These are phyloP conservation scores for Diorhabda elongata DNA, from an alignment of 1,140 invertebrate genomes.

Conservation along the genomic window DNA sequence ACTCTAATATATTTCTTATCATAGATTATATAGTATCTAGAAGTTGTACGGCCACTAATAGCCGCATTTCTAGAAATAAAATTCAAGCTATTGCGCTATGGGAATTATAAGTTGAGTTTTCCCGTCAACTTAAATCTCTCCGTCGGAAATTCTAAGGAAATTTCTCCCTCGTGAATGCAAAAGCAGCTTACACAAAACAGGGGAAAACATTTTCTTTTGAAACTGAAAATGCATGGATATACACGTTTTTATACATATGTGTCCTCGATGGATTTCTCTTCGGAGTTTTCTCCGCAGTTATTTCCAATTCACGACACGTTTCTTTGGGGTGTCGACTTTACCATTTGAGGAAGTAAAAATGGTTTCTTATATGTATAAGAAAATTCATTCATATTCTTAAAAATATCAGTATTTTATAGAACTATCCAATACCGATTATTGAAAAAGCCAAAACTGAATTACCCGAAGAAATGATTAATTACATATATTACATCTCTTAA, in stretches of 20 bases:
- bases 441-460: too few species aligned
- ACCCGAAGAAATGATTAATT: too few species aligned
- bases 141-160: conserved; percentile 41
- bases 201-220: conserved; percentile 42
- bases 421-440: too few species aligned
- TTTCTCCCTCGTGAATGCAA: conserved; percentile 45
- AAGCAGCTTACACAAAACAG: conserved; percentile 41
- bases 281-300: conserved; percentile 18
- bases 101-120: conserved; percentile 7
- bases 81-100: conserved; percentile 5
- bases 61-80: background rate
- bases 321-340: conserved; percentile 22
- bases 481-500: too few species aligned
- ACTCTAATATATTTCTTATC: background rate
- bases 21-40: background rate
- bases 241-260: conserved; percentile 41
- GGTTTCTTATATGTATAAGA: background rate
- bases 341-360: conserved; percentile 15
- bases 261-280: conserved; percentile 23
- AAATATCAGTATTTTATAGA: too few species aligned
- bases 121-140: conserved; percentile 16
- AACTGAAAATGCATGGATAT: conserved; percentile 44
- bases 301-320: conserved; percentile 35
- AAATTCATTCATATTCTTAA: too few species aligned
- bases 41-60: background rate